Percentiles rank a stretch among this genome's conserved stretches.
Conservation (phyloP, 2,888 invertebrate species). For the Drosophila leonis region DNA sequence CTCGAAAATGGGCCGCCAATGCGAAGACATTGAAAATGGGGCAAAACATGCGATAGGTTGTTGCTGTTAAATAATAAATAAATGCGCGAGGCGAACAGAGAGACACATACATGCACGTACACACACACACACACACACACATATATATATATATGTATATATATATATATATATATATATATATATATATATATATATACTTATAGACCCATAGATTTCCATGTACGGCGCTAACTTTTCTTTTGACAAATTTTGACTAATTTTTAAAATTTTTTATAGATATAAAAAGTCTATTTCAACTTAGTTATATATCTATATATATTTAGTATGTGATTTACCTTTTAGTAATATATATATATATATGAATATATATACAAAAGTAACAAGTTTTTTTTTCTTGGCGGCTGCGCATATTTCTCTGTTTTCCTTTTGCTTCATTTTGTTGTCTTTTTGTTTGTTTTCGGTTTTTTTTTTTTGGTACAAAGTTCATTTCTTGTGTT, state of each 20-base stretch:
- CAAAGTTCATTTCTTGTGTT: slow-evolving; percentile 25
- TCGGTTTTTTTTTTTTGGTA: slow-evolving; percentile 7
- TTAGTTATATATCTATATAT: slow-evolving; percentile 7
- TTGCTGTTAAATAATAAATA: slow-evolving; percentile 69
- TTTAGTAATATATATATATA: background rate
- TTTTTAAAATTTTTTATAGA: slow-evolving; percentile 3
- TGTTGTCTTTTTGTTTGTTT: slow-evolving; percentile 2
- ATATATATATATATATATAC: slow-evolving; percentile 3
- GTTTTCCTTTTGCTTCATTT: slow-evolving; percentile 14
- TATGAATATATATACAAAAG: slow-evolving; percentile 6
- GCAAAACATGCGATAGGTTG: slow-evolving; percentile 69
- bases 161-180: slow-evolving; percentile 2
- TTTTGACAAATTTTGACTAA: slow-evolving; percentile 11
- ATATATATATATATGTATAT: slow-evolving; percentile 8
- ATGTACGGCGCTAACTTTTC: slow-evolving; percentile 33
- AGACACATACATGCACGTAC: slow-evolving; percentile 12
- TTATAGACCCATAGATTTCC: background rate
- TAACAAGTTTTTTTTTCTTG: slow-evolving; percentile 22
- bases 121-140: slow-evolving; percentile 22
- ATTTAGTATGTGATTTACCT: too few species aligned
- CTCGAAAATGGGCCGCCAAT: slow-evolving; percentile 53
- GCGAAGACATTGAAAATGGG: slow-evolving; percentile 68
- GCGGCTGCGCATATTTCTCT: slow-evolving; percentile 66
- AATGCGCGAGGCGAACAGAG: slow-evolving; percentile 49
- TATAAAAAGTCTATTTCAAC: background rate